Base-by-base conservation (phyloP, 2,888 invertebrate genomes). In the Julus scanicus region DNA sequence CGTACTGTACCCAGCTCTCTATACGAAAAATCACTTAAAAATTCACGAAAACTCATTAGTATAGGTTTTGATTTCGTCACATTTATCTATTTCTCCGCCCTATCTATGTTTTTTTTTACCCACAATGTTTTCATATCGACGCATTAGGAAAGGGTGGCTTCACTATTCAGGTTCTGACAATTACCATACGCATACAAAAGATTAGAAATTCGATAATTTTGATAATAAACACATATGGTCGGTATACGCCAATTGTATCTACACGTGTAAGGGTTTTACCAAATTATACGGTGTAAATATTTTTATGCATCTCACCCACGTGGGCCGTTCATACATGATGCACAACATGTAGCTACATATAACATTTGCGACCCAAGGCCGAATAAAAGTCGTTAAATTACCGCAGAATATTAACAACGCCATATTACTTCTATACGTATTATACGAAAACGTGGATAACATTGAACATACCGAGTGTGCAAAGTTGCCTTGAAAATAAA, bases 341-440 rank as follows among this genome's bases (percentile, higher is more conserved):
- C 20, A 63, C 57, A 57, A 57, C 63, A 20, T 63, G 63, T 63
- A n/a, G 63, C 63, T 20, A 20, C 8, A 5, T 20, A 63, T 63
- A 63, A 63, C 63, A 63, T 63, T 20, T 4, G 20, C 15, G 63
- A 63, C 63, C n/a, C 63, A 63, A 63, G 63, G 63, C 63, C 63
- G 63, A 63, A 63, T 63, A 63, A 63, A 63, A 63, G 20, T 63
- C 63, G 20, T 63, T 63, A 63, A 63, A 63, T 63, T 63, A 63
- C 20, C 63, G 63, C 20, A n/a, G 20, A 63, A 63, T 63, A 63
- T 20, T 63, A 63, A 63, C 63, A 63, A 9, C 20, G 63, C 20
- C 1, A 20, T 63, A 63, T 63, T 63, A 63, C 63, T 20, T 63
- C n/a, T 20, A 63, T 63, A 15, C 63, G 63, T 20, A 15, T 63